Evolutionary conservation across 2,113 vertebrate genomes (phyloP), one percentile per base, ranked within the genome.

Genomic region (Phylloscopus trochiloides): DNA sequence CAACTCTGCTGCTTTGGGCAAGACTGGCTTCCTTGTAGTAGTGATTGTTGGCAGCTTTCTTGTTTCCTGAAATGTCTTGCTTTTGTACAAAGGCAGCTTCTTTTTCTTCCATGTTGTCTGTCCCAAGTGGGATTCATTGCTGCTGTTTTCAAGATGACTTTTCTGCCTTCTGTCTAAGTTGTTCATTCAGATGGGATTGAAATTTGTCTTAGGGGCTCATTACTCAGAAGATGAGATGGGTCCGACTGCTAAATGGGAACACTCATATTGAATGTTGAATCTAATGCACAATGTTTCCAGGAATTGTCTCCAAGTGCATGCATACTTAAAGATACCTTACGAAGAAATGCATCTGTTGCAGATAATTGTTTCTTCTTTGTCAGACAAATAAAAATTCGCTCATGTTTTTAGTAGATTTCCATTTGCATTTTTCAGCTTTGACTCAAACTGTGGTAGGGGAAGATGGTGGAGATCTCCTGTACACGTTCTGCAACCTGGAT

Each of bases 61-160:
- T 0, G 0, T 70, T 85, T 80, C 51, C 72, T 77, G 67, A 80
- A 79, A 51, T 15, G 14, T 17, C 0, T 62, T 89, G 40, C 74
- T 62, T 88, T 70, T 74, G 31, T 61, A 86, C 67, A 95, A 88
- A 84, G 55, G n/a, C 86, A 91, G 82, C 65, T 81, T 86, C 58
- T 94, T 40, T 90, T 91, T 80, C 55, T 72, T 76, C 57, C 0
- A 0, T 1, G 2, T 88, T 82, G 45, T 17, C 47, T 51, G 45
- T 67, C 61, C 40, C 75, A 71, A 50, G 48, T 59, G 36, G 28
- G 59, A 63, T 88, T 83, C 0, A 0, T 50, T 87, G 71, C 67
- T 67, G 21, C 63, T 93, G 28, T 57, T 85, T 90, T 86, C 36
- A 38, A 4, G 52, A 57, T 80, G 10, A 63, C 51, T 83, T 81